Evolutionary conservation across 2,113 vertebrate genomes (phyloP), one percentile per base, ranked within the genome.

Genomic region (Cryptoleucopteryx plumbea): DNA sequence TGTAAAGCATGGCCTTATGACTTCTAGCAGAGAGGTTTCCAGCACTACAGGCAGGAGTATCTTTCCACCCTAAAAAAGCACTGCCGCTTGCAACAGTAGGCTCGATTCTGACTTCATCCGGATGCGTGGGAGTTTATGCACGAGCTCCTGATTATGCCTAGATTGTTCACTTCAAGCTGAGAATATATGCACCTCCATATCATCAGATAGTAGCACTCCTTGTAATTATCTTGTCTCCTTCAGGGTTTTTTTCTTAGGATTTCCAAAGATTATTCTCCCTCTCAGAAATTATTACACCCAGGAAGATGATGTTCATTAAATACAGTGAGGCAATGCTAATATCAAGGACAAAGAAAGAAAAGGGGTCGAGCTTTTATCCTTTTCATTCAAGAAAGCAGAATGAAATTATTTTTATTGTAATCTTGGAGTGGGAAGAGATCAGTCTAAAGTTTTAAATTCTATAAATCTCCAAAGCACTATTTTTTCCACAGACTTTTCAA

Each of bases 201-300:
- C 89, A 87, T 71, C 82, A 70, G 78, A 93, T 62, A 86, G 31
- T 19, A 58, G 50, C 75, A 81, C 59, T 73, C 79, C 65, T 70
- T 88, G 43, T 89, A 94, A 97, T 96, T 93, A 95, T 95, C 90
- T 88, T 92, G 71, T 94, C 92, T 91, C 67, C 79, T 86, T 80
- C 3, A 0, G 38, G 81, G 40, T 74, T 45, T 82, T 86, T 74
- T 53, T 27, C 81, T 82, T 92, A 32, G 29, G 38, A 53, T 94
- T 93, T 75, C 55, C 87, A 80, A 75, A 96, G 82, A 96, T 82
- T 91, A 82, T 59, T 82, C 61, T 87, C 38, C 81, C 56, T 52
- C 87, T 95, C 70, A 71, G 63, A 94, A 94, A 68, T 90, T 77
- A 90, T 67, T 93, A 77, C 58, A 71, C 36, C 56, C 75, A 81